Evolutionary conservation across 1,140 invertebrate genomes (phyloP), one percentile per base, ranked within the genome.

Genomic region (Ostrea edulis): DNA sequence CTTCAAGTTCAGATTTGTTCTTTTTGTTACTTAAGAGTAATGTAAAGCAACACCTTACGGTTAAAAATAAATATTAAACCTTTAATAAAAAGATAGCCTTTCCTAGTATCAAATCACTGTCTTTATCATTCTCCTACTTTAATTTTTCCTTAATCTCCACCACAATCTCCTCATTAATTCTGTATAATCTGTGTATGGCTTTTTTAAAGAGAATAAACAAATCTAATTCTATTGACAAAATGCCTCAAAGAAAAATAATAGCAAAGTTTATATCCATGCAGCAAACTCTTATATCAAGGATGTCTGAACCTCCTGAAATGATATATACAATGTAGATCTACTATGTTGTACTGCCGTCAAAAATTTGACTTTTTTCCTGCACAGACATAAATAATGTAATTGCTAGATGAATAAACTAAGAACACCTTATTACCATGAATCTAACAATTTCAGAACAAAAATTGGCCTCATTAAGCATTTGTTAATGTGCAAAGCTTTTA

Each of bases 161-260:
- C 14, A 25, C 22, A 77, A 77, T 77, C 68, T 77, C 25, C 68
- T 77, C 68, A 77, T 77, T 77, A 77, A 77, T 77, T 77, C 68
- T 77, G 29, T 77, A 77, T 77, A 77, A n/a, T 25, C 68, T 77
- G 25, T 77, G 68, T 77, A 77, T 25, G 12, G 22, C 29, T 25
- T 77, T 77, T 68, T 29, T 17, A 29, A 29, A 29, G 25, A 35
- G 29, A 29, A 77, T 29, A 62, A 25, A 35, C 68, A 77, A 77
- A 77, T 25, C 25, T 62, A 62, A 62, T 62, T 35, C 22, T 29
- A 25, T 71, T 35, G 68, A 77, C 68, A 35, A 77, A 29, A 35
- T 77, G 25, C 29, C 68, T 29, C 14, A 14, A 77, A 77, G 68
- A 71, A 71, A 71, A 71, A 29, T 71, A 17, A 71, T 14, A 25